Percentiles rank a stretch among this genome's conserved stretches.
Conservation (phyloP, 92 coral and sea anemone species). For the Diadumene lineata region DNA sequence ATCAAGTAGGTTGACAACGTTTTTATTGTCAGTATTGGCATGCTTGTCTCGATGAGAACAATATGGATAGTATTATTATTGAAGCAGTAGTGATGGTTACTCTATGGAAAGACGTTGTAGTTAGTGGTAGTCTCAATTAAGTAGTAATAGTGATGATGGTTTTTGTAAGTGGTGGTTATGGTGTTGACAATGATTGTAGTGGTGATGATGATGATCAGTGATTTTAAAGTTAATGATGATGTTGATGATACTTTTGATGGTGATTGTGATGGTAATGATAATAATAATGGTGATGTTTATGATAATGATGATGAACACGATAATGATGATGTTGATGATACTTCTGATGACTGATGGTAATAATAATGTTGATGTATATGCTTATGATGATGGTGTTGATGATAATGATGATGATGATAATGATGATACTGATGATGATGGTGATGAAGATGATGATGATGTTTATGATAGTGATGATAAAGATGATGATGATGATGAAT, state of each 20-base stretch:
- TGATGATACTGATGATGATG: background rate
- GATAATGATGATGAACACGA: background rate
- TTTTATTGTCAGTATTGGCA: too few relatives aligned
- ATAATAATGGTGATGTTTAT: background rate
- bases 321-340: background rate
- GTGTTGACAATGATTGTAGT: background rate
- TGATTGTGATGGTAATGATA: background rate
- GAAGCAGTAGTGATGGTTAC: too few relatives aligned
- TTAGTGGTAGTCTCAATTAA: too few relatives aligned
- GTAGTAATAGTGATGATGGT: too few relatives aligned
- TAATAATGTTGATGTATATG: background rate
- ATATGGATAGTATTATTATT: too few relatives aligned
- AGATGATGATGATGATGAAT: background rate
- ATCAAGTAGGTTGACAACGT: slow-evolving; percentile 66
- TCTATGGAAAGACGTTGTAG: too few relatives aligned
- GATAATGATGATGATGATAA: background rate
- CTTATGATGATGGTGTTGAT: background rate
- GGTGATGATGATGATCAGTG: background rate
- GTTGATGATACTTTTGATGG: background rate
- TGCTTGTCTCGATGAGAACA: too few relatives aligned
- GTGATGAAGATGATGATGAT: background rate
- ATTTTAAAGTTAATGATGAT: background rate
- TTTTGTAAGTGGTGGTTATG: background rate
- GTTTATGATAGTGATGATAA: background rate
- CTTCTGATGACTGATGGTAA: background rate